phyloP scores from a whole-genome alignment of 2,113 vertebrate species.

The Odontesthes bonariensis region DNA sequence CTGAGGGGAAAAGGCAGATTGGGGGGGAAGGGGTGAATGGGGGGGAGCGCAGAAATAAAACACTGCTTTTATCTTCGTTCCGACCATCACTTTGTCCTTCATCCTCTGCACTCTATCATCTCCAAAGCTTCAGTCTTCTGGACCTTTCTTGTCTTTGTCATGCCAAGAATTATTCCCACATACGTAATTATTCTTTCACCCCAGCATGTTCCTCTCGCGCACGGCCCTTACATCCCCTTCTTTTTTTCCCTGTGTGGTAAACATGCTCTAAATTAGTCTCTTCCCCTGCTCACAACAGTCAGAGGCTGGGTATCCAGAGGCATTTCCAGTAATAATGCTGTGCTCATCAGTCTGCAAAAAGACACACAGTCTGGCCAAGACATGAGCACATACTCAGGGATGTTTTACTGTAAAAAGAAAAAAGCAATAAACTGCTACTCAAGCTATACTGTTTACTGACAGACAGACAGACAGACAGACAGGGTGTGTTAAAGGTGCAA shows the following conservation, averaged over 20 bases:
- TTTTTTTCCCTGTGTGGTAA: conserved; percentile 40
- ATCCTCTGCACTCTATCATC: conserved; percentile 25
- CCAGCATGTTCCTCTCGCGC: conserved; percentile 16
- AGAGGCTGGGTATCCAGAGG: conserved; percentile 65
- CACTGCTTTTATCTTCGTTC: conserved; percentile 50
- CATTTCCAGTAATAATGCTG: conserved; percentile 71
- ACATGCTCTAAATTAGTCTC: conserved; percentile 68
- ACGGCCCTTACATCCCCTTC: not conserved
- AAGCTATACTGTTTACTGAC: too few species aligned
- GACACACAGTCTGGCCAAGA: conserved; percentile 6
- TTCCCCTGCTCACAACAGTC: conserved; percentile 56
- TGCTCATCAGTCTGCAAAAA: conserved; percentile 58
- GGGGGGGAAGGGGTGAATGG: conserved; percentile 68
- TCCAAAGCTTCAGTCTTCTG: conserved; percentile 10
- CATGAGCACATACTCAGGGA: conserved; percentile 20
- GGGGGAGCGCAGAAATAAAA: conserved; percentile 47
- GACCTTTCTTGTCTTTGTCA: conserved; percentile 39
- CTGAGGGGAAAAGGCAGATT: conserved; percentile 72
- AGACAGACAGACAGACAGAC: not conserved
- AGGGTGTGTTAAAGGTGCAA: not conserved
- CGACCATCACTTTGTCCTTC: conserved; percentile 34
- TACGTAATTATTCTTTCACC: conserved; percentile 60
- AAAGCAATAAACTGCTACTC: conserved; percentile 3
- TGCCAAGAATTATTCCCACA: conserved; percentile 58
- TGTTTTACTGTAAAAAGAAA: not conserved